Evolutionary conservation across 1,140 invertebrate species (phyloP), one percentile per base, ranked within the genome.

Genomic region (Anthonomus grandis): DNA sequence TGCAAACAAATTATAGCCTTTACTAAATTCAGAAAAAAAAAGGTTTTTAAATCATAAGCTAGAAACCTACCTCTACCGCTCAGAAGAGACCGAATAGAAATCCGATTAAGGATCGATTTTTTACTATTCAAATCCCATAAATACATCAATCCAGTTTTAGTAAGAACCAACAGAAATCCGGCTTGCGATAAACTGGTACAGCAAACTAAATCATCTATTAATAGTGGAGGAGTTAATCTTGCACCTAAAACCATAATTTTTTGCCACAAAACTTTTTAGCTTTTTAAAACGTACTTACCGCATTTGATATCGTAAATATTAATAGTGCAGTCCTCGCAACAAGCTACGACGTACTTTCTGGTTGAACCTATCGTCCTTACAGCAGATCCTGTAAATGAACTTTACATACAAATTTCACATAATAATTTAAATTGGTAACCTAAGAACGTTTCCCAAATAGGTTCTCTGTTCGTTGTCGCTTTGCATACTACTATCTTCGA

Each of bases 371-470:
- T 38, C 58, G 69, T 72, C 18, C 68, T 44, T 39, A 74, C 65
- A 12, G 62, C 45, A 23, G 69, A 69, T 41, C 69, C 66, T 66
- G 78, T 34, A 36, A 64, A n/a, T 61, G 65, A 60, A 19, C 45
- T 51, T 41, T 18, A 41, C 19, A 12, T 42, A 10, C 8, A 19
- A 49, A 18, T 37, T 37, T 45, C 42, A 52, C 24, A 47, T n/a
- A 31, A 25, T 45, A 45, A 45, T 23, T 19, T n/a, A 45, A 12
- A 22, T 12, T 22, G 24, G 31, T 63, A 72, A 81, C 81, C 80
- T 69, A 83, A 71, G 64, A 78, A 81, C 10, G 76, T 78, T 67
- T 82, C 79, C 81, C 81, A 83, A 3, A 79, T 71, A 0, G 77
- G 69, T 73, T 76, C 50, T 74, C 79, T 47, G 73, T 79, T 13